Base-by-base conservation (phyloP, 1,140 invertebrate species). In the Listronotus bonariensis region DNA sequence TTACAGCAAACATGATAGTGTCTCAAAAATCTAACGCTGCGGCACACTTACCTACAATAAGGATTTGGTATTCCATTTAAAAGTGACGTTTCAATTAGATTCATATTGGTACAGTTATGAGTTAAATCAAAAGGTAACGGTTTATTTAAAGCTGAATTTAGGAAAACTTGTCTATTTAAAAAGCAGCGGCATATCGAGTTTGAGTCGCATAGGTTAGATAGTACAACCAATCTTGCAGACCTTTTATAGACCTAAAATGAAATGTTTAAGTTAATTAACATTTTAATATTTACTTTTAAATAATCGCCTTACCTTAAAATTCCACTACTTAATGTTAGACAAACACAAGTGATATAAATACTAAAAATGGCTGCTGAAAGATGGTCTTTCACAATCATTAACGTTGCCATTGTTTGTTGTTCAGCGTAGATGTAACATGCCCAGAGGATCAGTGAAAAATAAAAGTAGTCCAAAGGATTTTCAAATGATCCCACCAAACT, bases 171-270 rank as follows among this genome's bases (percentile, higher is more conserved):
- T 63, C 87, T 81, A 69, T 88, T 86, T 14, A 92, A 78, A 70
- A 85, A 3, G 89, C 86, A 0, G 89, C 87, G 0, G 89, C 88
- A 72, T 93, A 94, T 12, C 90, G 83, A 0, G 87, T 86, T 74
- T 93, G 89, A 0, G 87, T 89, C 3, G 85, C 85, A 73, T 91
- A 92, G 0, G 88, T 90, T n/a, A 91, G 74, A 74, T 92, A 92
- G 71, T 87, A 88, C 8, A 92, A 77, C 88, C 89, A 92, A 32
- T 92, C 89, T 70, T 91, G 88, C 45, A 91, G 81, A 4, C 88
- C 86, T 75, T 86, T 86, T 68, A 85, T 87, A 2, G 86, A 87
- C 68, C 86, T 86, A 78, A 26, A 80, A 74, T 26, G 5, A 26
- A 26, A 5, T 26, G 20, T 26, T 26, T 26, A 42, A 15, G 45